Base-by-base conservation (phyloP, 2,888 invertebrate genomes). In the Arrhopalites spinosus region DNA sequence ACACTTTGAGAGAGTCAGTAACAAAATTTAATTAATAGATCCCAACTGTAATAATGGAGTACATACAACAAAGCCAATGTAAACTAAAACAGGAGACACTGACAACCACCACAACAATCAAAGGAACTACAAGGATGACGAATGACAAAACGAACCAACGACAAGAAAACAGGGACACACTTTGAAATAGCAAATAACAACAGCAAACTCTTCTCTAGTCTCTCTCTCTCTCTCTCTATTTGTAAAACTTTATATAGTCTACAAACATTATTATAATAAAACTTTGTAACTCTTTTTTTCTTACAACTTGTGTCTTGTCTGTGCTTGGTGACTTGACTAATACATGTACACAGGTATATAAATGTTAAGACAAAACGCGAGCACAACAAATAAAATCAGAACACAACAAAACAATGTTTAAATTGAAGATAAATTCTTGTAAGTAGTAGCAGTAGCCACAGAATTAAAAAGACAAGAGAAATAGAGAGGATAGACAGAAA, bases 71-170 rank as follows among this genome's bases (percentile, higher is more conserved):
- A 67, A 45, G 45, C 25, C 25, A 67, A 67, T 64, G 17, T 13
- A 20, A 64, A 64, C 30, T 23, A 8, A 59, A 59, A 59, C 59
- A 23, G 59, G 25, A 59, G 59, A 59, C 59, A 23, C 20, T 59
- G 25, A 59, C 59, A 59, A 59, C 27, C 20, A 59, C 45, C 15
- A 43, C 20, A 67, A 67, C 67, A 67, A 67, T 67, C 69, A 69
- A n/a, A 50, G 69, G 50, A 69, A 69, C 69, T 50, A 69, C 29
- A 69, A 69, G 69, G 69, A 69, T 69, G 69, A 69, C 69, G 69
- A 53, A 69, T 69, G 50, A 66, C 64, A 64, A 64, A n/a, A 64
- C 64, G 64, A 64, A 64, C 29, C 36, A 36, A 56, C 53, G 53
- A n/a, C 25, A 5, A 59, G 59, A 25, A 7, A 59, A 59, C 8